Conservation (phyloP, 1,140 invertebrate genomes). For the Aricia agestis region DNA sequence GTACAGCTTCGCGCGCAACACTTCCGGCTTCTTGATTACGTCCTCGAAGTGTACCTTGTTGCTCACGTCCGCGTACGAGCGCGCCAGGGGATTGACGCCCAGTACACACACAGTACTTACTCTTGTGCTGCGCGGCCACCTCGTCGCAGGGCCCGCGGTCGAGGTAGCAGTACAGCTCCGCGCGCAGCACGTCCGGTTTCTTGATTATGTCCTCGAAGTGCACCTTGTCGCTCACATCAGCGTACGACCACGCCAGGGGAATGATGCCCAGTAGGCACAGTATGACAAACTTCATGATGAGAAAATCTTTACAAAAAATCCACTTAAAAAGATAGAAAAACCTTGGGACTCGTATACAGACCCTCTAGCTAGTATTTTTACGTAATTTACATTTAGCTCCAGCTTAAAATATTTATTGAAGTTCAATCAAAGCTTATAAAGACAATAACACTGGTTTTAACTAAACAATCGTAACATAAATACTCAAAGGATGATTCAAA, state of each 20-base stretch:
- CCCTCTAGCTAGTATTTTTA: no score
- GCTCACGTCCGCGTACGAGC: neutral
- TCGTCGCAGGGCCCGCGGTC: conserved; percentile 12
- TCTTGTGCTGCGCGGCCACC: conserved; percentile 7
- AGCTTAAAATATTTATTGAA: no score
- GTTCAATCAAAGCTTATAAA: no score
- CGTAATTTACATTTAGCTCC: no score
- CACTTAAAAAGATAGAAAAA: no score
- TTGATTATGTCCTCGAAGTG: conserved; percentile 11
- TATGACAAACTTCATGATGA: conserved; percentile 5
- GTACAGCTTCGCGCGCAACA: neutral
- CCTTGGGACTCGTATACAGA: no score
- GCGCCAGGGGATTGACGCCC: neutral
- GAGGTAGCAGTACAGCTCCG: conserved; percentile 11
- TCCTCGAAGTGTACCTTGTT: conserved; percentile 8
- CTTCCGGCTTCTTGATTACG: neutral
- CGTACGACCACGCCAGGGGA: neutral
- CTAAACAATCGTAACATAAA: no score
- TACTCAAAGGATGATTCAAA: no score
- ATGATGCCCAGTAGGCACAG: neutral
- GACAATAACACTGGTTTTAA: no score
- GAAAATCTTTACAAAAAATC: neutral
- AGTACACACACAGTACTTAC: conserved; percentile 3
- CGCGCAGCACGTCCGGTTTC: neutral
- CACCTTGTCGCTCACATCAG: neutral